phyloP scores from a whole-genome alignment of 92 coral and sea anemone species.

The Umimayanthus kanabou region DNA sequence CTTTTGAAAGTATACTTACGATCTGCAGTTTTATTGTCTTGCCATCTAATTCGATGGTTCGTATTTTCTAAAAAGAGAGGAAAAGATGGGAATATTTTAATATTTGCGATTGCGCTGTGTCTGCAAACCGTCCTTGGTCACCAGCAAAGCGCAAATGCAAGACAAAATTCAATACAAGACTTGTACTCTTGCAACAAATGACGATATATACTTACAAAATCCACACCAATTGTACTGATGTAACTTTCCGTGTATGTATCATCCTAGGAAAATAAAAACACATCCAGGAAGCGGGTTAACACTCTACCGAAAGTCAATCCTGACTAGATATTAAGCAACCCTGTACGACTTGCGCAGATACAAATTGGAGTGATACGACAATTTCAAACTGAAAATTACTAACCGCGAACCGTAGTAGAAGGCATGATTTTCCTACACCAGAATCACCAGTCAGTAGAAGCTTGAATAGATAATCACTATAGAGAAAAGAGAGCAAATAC shows the following conservation, averaged over 20 bases:
- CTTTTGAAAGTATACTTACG: conserved; percentile 65
- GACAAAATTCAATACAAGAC: conserved; percentile 30
- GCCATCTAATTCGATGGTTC: conserved; percentile 99
- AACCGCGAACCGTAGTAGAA: conserved; percentile 99
- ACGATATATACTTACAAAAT: conserved; percentile 84
- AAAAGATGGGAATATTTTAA: not conserved
- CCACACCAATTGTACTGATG: conserved; percentile 99
- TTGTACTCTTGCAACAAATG: conserved; percentile 5
- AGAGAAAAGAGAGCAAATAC: conserved; percentile 58
- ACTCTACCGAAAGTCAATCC: conserved; percentile 30
- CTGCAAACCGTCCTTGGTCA: not conserved
- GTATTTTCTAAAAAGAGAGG: conserved; percentile 80
- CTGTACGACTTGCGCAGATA: conserved; percentile 56
- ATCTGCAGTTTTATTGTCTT: conserved; percentile 99
- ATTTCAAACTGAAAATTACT: conserved; percentile 59
- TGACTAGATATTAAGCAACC: conserved; percentile 42
- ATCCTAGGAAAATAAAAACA: conserved; percentile 66
- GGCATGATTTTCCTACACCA: conserved; percentile 99
- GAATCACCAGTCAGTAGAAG: conserved; percentile 98
- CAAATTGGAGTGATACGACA: conserved; percentile 43
- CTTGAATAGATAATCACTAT: conserved; percentile 99
- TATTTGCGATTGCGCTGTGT: not conserved
- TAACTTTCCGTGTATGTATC: conserved; percentile 99
- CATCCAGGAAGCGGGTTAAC: conserved; percentile 37
- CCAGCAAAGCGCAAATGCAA: conserved; percentile 17